Percentiles rank a stretch among this genome's conserved stretches.
Conservation (phyloP, 2,113 vertebrate species). For the Himantopus leucocephalus region DNA sequence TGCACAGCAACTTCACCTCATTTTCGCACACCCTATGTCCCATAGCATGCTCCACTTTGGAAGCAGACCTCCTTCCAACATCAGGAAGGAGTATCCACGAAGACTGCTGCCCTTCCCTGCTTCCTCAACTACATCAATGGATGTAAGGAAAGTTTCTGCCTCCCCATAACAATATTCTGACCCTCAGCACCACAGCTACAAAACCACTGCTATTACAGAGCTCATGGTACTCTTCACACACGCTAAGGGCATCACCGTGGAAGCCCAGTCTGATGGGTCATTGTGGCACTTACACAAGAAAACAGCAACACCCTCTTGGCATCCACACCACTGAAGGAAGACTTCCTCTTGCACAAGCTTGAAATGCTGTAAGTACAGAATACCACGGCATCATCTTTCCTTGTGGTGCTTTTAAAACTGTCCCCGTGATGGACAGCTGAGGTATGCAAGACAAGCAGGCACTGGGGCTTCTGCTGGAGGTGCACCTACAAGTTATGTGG, state of each 20-base stretch:
- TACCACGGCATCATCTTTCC: not conserved
- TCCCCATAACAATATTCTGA: not conserved
- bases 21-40: not conserved
- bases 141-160: not conserved
- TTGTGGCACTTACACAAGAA: not conserved
- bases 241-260: not conserved
- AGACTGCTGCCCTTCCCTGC: not conserved
- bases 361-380: not conserved
- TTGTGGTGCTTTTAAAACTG: not conserved
- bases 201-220: not conserved
- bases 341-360: not conserved
- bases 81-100: not conserved
- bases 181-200: not conserved
- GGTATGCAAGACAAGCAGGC: not conserved
- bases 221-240: not conserved
- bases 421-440: not conserved
- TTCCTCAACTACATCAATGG: fast-evolving
- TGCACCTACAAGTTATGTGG: not conserved
- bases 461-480: not conserved
- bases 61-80: not conserved
- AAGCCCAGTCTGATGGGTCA: not conserved
- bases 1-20: not conserved
- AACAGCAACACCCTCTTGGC: not conserved
- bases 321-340: not conserved
- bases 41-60: not conserved